phyloP scores from a whole-genome alignment of 1,140 invertebrate genomes.

The Lerema accius region DNA sequence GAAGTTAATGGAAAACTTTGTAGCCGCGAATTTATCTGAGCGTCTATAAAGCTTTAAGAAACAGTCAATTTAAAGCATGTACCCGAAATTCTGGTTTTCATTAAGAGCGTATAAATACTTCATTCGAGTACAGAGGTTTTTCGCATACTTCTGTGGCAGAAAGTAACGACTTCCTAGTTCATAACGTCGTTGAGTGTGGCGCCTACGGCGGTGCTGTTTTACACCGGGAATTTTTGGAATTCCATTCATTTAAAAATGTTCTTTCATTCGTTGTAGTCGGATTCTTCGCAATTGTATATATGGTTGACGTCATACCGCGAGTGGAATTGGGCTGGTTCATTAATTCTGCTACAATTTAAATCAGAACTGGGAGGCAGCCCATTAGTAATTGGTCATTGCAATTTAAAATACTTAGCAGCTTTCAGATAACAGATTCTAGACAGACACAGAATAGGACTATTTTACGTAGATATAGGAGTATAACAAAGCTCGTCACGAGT shows the following conservation, averaged over 20 bases:
- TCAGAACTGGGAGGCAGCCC: too few species aligned
- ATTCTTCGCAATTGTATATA: slow-evolving; percentile 7
- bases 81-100: slow-evolving; percentile 10
- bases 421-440: too few species aligned
- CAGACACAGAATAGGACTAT: too few species aligned
- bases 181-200: slow-evolving; percentile 28
- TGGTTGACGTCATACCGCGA: too few species aligned
- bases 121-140: slow-evolving; percentile 9
- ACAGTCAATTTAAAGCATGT: slow-evolving; percentile 39
- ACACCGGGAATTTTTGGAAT: slow-evolving; percentile 19
- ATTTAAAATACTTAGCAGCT: too few species aligned
- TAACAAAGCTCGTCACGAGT: too few species aligned
- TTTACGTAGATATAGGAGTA: too few species aligned
- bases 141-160: slow-evolving; percentile 17
- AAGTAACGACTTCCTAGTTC: slow-evolving; percentile 31
- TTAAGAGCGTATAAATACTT: slow-evolving; percentile 10
- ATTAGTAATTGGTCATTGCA: too few species aligned
- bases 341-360: too few species aligned
- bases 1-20: slow-evolving; percentile 70
- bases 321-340: too few species aligned
- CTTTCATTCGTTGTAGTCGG: slow-evolving; percentile 7
- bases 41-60: slow-evolving; percentile 45
- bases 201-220: slow-evolving; percentile 29
- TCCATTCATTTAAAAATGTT: slow-evolving; percentile 31
- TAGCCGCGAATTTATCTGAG: slow-evolving; percentile 61